phyloP scores from a whole-genome alignment of 1,140 invertebrate genomes.

The Augochlora pura region DNA sequence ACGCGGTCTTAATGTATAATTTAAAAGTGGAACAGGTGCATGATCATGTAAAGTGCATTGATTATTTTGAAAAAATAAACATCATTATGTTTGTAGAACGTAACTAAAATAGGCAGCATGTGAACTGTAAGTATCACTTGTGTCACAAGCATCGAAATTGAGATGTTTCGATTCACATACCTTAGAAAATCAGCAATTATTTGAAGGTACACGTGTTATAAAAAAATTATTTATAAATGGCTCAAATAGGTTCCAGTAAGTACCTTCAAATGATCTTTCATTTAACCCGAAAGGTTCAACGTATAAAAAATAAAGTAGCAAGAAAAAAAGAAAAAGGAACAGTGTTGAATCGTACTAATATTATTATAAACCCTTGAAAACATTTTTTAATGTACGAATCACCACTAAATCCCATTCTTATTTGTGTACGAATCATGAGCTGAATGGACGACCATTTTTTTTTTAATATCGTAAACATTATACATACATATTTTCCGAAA shows the following conservation, averaged over 20 bases:
- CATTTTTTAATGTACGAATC: neutral
- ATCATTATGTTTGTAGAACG: constrained; percentile 16
- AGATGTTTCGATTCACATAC: neutral
- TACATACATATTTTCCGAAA: neutral
- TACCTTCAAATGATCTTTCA: neutral
- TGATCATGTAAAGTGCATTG: neutral
- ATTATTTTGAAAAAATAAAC: neutral
- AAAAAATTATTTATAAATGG: neutral
- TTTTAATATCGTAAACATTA: neutral
- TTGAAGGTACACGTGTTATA: neutral
- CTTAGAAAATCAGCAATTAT: neutral
- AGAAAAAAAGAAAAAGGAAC: neutral
- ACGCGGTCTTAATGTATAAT: neutral
- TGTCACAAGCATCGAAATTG: neutral
- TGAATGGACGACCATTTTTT: neutral
- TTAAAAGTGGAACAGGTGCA: neutral
- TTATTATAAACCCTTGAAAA: neutral
- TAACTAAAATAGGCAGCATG: neutral
- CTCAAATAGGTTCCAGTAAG: neutral
- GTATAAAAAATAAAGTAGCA: constrained; percentile 11
- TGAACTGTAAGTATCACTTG: neutral
- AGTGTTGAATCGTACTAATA: neutral
- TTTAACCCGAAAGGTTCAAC: neutral
- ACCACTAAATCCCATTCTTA: neutral
- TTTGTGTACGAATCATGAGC: neutral